These are phyloP conservation scores for Synergus laeviventris DNA, from an alignment of 2,888 invertebrate genomes.

Conservation along the genomic window DNA sequence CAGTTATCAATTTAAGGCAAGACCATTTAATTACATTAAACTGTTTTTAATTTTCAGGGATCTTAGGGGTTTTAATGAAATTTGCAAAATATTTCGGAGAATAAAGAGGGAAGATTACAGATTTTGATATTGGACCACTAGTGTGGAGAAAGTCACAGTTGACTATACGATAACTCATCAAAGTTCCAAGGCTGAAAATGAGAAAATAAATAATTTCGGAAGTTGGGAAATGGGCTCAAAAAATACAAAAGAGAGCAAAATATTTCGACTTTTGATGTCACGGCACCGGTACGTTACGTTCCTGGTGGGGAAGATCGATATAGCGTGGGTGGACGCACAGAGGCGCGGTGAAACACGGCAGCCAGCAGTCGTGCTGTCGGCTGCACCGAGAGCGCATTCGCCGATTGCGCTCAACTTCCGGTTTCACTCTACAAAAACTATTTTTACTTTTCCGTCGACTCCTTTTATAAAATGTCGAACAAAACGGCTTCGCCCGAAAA, in stretches of 20 bases:
- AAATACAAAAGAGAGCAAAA: neutral
- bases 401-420: conserved; percentile 50
- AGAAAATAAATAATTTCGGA: neutral
- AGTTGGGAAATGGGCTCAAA: neutral
- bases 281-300: conserved; percentile 19
- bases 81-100: too few species aligned
- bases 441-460: conserved; percentile 35
- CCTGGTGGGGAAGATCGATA: conserved; percentile 72
- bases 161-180: too few species aligned
- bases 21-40: too few species aligned
- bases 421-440: conserved; percentile 27
- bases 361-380: conserved; percentile 55
- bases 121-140: too few species aligned
- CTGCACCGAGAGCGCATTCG: conserved; percentile 54
- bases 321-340: conserved; percentile 74
- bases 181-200: too few species aligned
- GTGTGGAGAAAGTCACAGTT: too few species aligned
- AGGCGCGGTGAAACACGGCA: conserved; percentile 58
- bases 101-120: too few species aligned
- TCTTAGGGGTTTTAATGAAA: too few species aligned
- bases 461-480: conserved; percentile 1
- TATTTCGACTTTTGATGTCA: conserved; percentile 26
- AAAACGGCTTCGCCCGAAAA: neutral
- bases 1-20: too few species aligned
- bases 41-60: too few species aligned